Evolutionary conservation across 2,888 invertebrate species (phyloP).

Genomic region (Parascotia fuliginaria): DNA sequence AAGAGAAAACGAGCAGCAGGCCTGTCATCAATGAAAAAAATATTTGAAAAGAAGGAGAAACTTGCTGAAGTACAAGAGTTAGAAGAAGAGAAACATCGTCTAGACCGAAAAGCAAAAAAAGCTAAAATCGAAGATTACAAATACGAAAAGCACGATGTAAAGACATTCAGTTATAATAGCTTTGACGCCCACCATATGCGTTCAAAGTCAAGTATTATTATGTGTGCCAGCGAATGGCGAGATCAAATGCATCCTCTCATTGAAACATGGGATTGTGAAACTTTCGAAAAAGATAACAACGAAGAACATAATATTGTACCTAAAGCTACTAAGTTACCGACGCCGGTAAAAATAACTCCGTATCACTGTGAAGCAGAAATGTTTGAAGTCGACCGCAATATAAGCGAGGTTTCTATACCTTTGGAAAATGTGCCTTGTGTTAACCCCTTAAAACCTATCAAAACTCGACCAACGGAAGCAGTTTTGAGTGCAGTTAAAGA

Average conservation of each 20-base stretch:
- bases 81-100: slow-evolving; percentile 83
- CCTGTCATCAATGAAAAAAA: slow-evolving; percentile 88
- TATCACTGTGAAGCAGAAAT: slow-evolving; percentile 81
- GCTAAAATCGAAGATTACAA: slow-evolving; percentile 72
- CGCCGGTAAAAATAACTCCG: slow-evolving; percentile 79
- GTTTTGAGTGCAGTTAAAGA: slow-evolving; percentile 80
- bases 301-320: slow-evolving; percentile 80
- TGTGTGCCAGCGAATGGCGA: slow-evolving; percentile 84
- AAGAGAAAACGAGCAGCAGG: slow-evolving; percentile 88
- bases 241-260: slow-evolving; percentile 88
- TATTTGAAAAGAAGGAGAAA: slow-evolving; percentile 92
- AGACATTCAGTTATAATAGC: slow-evolving; percentile 75
- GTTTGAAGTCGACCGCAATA: slow-evolving; percentile 79
- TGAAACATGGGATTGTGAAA: slow-evolving; percentile 88
- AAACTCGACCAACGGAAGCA: slow-evolving; percentile 74
- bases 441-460: slow-evolving; percentile 86
- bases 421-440: slow-evolving; percentile 88
- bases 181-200: slow-evolving; percentile 83
- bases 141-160: slow-evolving; percentile 80
- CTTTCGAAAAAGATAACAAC: slow-evolving; percentile 86
- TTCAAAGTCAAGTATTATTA: slow-evolving; percentile 80
- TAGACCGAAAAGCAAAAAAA: slow-evolving; percentile 70
- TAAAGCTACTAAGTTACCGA: slow-evolving; percentile 74
- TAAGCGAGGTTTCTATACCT: slow-evolving; percentile 82
- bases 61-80: slow-evolving; percentile 87